Conservation (phyloP, 2,797 vertebrate species). For the Sebastolobus alascanus region DNA sequence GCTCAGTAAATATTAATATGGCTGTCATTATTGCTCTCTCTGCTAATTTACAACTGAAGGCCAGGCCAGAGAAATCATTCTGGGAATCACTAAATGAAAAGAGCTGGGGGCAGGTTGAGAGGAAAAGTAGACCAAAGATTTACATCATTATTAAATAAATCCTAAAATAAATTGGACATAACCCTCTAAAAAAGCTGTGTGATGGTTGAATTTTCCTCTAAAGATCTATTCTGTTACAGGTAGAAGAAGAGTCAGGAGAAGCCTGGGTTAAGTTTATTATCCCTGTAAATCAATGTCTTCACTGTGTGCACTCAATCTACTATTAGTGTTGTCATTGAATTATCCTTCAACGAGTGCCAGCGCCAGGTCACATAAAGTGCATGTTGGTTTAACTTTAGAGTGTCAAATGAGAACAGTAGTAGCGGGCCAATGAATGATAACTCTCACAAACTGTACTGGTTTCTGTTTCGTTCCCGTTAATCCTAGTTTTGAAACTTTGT, state of each 20-base stretch:
- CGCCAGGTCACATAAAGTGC: slow-evolving; percentile 32
- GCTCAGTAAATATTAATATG: background rate
- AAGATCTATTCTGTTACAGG: background rate
- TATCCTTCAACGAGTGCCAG: slow-evolving; percentile 56
- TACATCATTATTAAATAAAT: background rate
- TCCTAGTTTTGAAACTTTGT: background rate
- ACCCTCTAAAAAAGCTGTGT: background rate
- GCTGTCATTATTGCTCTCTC: background rate
- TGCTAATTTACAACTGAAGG: background rate
- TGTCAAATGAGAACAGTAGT: slow-evolving; percentile 45
- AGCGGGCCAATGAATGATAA: slow-evolving; percentile 27
- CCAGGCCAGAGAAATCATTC: background rate
- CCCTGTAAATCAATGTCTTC: slow-evolving; percentile 42
- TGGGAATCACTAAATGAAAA: background rate
- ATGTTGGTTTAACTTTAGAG: slow-evolving; percentile 29
- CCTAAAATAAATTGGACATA: background rate
- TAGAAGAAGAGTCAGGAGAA: background rate
- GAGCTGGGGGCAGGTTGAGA: background rate
- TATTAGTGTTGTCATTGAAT: slow-evolving; percentile 62
- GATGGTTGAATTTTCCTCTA: background rate
- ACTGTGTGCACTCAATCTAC: slow-evolving; percentile 14
- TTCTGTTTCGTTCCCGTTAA: background rate
- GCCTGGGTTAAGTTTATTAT: slow-evolving; percentile 2
- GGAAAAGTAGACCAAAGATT: background rate
- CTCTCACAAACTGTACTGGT: background rate